These are phyloP conservation scores for Drosophila borealis DNA, from an alignment of 2,888 invertebrate species.

Conservation along the genomic window DNA sequence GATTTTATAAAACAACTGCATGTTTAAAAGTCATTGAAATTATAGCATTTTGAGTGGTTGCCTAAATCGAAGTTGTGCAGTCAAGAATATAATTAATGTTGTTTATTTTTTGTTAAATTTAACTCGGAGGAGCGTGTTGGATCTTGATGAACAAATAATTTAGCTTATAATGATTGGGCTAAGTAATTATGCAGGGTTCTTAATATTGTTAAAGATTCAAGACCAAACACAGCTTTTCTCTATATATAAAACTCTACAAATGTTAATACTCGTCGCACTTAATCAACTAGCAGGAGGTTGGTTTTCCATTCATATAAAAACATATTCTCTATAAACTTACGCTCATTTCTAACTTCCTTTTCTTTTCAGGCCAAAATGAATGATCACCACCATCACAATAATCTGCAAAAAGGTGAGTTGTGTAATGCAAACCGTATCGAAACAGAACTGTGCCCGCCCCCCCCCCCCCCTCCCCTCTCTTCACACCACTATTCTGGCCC, in stretches of 20 bases:
- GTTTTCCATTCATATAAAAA: too few species aligned
- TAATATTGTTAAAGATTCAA: too few species aligned
- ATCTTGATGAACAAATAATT: not conserved
- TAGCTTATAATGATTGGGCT: not conserved
- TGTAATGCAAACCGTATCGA: not conserved
- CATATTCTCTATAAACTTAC: not conserved
- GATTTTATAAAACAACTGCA: slow-evolving; percentile 31
- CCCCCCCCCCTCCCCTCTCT: not conserved
- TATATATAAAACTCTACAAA: too few species aligned
- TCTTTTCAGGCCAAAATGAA: slow-evolving; percentile 85
- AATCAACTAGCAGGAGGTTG: too few species aligned
- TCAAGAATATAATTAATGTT: not conserved
- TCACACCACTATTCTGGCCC: not conserved
- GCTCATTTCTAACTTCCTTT: not conserved
- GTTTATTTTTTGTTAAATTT: not conserved
- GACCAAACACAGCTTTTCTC: too few species aligned
- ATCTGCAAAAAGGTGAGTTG: slow-evolving; percentile 85
- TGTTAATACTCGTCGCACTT: too few species aligned
- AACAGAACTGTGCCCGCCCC: not conserved
- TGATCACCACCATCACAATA: slow-evolving; percentile 85
- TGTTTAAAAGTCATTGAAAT: not conserved
- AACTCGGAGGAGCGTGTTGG: not conserved
- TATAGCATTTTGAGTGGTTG: not conserved
- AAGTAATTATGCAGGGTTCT: not conserved
- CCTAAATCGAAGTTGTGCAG: not conserved